Evolutionary conservation across 2,797 vertebrate genomes (phyloP).

Genomic region (Danio kyathit): DNA sequence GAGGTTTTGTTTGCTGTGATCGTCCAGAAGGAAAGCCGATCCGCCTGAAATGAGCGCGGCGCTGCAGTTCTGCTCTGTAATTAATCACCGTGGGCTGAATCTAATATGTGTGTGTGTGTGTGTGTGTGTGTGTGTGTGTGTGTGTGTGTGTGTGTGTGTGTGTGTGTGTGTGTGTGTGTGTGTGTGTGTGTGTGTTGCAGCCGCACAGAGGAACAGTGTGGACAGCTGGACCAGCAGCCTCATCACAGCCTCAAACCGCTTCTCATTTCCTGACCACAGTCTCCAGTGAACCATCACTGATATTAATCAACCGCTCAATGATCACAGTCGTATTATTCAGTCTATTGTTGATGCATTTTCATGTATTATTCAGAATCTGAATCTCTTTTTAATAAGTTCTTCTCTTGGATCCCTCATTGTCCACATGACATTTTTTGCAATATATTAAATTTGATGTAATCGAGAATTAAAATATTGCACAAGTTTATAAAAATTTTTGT

Average conservation of each 20-base stretch:
- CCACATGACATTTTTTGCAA: no score
- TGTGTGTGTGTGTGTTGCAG: constrained; percentile 14
- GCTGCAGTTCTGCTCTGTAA: constrained; percentile 52
- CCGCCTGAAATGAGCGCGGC: constrained; percentile 55
- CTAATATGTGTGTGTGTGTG: constrained; percentile 16
- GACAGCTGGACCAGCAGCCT: constrained; percentile 52
- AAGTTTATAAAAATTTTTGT: no score
- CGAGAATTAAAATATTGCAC: no score
- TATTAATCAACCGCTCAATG: constrained; percentile 17
- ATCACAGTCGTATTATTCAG: background rate
- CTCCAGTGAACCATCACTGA: background rate
- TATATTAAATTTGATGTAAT: no score
- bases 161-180: background rate
- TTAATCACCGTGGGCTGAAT: constrained; percentile 56
- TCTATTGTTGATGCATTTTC: no score
- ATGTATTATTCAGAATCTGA: no score
- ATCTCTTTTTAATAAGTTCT: no score
- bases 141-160: background rate
- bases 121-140: no score
- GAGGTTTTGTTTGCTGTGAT: constrained; percentile 60
- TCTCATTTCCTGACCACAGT: constrained; percentile 38
- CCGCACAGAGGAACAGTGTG: constrained; percentile 31
- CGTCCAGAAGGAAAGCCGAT: constrained; percentile 56
- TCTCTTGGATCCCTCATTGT: no score
- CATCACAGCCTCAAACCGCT: constrained; percentile 40